Evolutionary conservation across 2,888 invertebrate genomes (phyloP).

Genomic region (Onthophagus sagittarius): DNA sequence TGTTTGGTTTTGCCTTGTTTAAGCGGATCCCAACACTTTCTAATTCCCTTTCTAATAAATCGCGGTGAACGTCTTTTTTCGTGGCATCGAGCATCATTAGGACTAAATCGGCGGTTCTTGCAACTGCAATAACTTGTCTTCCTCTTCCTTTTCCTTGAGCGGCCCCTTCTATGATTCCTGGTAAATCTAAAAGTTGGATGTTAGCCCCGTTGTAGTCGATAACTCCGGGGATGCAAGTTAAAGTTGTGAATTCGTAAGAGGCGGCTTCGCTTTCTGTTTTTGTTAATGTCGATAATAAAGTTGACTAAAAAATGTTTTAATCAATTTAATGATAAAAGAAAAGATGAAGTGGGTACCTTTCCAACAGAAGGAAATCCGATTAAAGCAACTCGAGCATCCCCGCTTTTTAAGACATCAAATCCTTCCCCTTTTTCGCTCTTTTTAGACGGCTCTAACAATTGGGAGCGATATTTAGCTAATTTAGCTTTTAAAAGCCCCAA

Average conservation of each 20-base stretch:
- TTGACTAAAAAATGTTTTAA: too few relatives aligned
- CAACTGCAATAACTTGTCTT: constrained; percentile 88
- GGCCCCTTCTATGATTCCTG: constrained; percentile 99
- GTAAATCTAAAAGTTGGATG: constrained; percentile 96
- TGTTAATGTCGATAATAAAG: constrained; percentile 89
- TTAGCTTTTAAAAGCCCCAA: constrained; percentile 96
- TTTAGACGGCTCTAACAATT: constrained; percentile 89
- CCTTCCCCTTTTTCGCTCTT: constrained; percentile 96
- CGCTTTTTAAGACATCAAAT: constrained; percentile 98
- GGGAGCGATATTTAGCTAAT: constrained; percentile 90
- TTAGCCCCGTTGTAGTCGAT: constrained; percentile 98
- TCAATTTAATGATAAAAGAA: too few relatives aligned
- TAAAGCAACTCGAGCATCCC: constrained; percentile 95
- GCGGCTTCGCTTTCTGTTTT: constrained; percentile 97
- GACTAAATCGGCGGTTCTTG: constrained; percentile 94
- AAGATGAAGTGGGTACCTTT: too few relatives aligned
- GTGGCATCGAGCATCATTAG: constrained; percentile 99
- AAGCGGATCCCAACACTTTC: constrained; percentile 97
- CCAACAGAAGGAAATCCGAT: constrained; percentile 99
- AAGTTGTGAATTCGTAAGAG: constrained; percentile 96
- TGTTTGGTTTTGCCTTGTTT: constrained; percentile 93
- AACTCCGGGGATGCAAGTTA: constrained; percentile 98
- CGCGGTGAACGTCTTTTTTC: constrained; percentile 93
- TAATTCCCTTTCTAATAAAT: constrained; percentile 87
- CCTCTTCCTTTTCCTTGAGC: constrained; percentile 63